phyloP scores from a whole-genome alignment of 2,113 vertebrate genomes.

The Etheostoma cragini region DNA sequence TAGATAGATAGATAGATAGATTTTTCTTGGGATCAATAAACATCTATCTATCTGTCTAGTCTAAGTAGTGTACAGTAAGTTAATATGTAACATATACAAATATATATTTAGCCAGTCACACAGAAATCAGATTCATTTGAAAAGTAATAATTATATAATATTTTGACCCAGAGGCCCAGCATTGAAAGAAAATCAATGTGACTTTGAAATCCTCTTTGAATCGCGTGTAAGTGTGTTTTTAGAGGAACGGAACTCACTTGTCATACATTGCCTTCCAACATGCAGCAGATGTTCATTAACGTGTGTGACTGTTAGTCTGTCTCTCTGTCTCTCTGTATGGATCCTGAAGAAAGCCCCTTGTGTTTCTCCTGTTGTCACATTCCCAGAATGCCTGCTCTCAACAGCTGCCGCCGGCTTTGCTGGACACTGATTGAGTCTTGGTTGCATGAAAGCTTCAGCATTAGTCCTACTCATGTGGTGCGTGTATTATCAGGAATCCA shows the following conservation, averaged over 20 bases:
- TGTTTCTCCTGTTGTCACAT: slow-evolving; percentile 70
- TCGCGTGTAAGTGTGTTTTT: background rate
- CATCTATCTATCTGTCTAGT: too few species aligned
- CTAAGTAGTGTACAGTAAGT: slow-evolving; percentile 19
- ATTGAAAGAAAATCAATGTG: background rate
- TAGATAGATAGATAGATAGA: too few species aligned
- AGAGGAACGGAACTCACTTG: slow-evolving; percentile 28
- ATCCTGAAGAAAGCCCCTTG: slow-evolving; percentile 60
- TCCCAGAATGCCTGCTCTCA: slow-evolving; percentile 67
- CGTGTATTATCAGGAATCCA: slow-evolving; percentile 30
- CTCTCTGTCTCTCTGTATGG: slow-evolving; percentile 9
- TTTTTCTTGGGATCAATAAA: too few species aligned
- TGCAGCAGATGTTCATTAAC: slow-evolving; percentile 66
- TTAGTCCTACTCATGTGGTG: slow-evolving; percentile 33
- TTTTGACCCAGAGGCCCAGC: background rate
- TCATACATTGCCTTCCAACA: slow-evolving; percentile 28
- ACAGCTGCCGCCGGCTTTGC: slow-evolving; percentile 65
- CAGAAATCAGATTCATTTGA: background rate
- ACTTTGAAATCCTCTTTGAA: slow-evolving; percentile 29
- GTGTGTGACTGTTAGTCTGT: slow-evolving; percentile 8
- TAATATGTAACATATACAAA: background rate
- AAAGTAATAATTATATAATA: background rate
- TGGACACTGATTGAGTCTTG: slow-evolving; percentile 18
- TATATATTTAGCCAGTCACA: background rate
- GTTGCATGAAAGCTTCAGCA: slow-evolving; percentile 14